These are phyloP conservation scores for Himalopsyche japonica DNA, from an alignment of 2,888 invertebrate species.

Conservation along the genomic window DNA sequence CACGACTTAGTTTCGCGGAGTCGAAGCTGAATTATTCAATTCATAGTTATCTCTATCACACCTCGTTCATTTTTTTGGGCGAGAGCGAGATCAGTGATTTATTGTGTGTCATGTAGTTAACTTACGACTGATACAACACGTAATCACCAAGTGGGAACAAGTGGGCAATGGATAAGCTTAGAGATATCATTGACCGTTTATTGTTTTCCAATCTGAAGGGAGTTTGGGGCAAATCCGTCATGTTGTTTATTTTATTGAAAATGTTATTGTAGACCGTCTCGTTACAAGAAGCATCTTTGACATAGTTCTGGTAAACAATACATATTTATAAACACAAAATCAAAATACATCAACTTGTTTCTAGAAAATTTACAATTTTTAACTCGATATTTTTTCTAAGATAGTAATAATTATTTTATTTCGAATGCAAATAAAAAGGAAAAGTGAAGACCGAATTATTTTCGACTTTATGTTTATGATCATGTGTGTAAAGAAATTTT, in stretches of 20 bases:
- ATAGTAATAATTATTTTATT: too few species aligned
- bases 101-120: neutral
- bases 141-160: neutral
- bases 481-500: too few species aligned
- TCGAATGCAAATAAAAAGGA: too few species aligned
- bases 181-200: neutral
- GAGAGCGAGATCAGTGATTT: neutral
- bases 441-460: too few species aligned
- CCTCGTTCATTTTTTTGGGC: neutral
- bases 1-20: neutral
- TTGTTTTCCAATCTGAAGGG: neutral
- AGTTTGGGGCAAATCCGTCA: neutral
- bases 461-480: too few species aligned
- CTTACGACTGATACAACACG: neutral
- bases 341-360: too few species aligned
- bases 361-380: too few species aligned
- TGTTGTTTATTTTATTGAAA: neutral
- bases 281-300: too few species aligned
- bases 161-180: neutral
- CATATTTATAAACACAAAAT: too few species aligned
- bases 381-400: too few species aligned
- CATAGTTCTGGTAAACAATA: too few species aligned
- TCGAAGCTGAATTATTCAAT: neutral
- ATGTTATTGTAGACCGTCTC: too few species aligned
- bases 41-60: neutral